Conservation (phyloP, 2,797 vertebrate genomes). For the Mico argentatus region DNA sequence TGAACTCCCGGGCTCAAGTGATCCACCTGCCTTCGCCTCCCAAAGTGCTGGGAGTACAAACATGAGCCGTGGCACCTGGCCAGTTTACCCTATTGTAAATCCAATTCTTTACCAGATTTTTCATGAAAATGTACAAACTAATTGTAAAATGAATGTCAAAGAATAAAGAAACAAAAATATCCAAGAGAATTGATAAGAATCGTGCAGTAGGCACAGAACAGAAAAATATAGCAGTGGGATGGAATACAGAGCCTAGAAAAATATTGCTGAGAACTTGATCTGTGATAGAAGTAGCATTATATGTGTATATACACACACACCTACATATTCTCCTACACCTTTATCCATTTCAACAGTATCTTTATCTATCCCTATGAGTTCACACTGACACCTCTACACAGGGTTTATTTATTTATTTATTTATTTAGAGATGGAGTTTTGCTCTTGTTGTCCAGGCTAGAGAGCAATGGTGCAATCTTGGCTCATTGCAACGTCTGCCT, state of each 20-base stretch:
- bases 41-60: not conserved
- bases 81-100: not conserved
- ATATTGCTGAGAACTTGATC: not conserved
- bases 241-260: not conserved
- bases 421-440: not conserved
- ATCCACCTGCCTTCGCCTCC: not conserved
- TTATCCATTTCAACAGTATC: not conserved
- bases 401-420: not conserved
- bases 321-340: not conserved
- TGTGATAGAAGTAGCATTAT: not conserved
- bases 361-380: not conserved
- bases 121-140: not conserved
- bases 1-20: not conserved
- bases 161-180: not conserved
- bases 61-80: not conserved
- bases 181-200: not conserved
- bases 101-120: not conserved
- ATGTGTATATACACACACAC: not conserved
- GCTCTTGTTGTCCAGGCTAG: not conserved
- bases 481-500: not conserved
- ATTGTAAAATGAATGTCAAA: not conserved
- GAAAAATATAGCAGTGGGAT: not conserved
- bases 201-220: not conserved
- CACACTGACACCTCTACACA: not conserved
- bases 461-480: not conserved